phyloP scores from a whole-genome alignment of 2,797 vertebrate species.

The Jordanella pulchra region DNA sequence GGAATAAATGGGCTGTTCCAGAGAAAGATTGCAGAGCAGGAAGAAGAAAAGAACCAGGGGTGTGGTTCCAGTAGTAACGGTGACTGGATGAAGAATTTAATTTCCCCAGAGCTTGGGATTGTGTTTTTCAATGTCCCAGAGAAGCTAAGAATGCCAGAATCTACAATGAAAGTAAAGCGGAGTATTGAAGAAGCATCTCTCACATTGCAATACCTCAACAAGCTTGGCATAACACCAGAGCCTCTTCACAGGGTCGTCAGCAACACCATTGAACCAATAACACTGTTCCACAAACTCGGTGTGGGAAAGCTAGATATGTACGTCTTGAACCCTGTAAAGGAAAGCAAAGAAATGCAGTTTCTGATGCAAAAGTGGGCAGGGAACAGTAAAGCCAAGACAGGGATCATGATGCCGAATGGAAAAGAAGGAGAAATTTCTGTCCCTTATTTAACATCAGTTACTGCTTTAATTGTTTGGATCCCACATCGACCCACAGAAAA shows the following conservation, averaged over 20 bases:
- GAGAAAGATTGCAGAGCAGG: conserved; percentile 95
- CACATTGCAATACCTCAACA: conserved; percentile 92
- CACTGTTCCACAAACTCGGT: conserved; percentile 97
- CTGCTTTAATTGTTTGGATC: conserved; percentile 97
- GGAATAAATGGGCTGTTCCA: conserved; percentile 97
- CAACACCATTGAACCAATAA: conserved; percentile 94
- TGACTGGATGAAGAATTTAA: conserved; percentile 97
- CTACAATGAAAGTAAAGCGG: conserved; percentile 92
- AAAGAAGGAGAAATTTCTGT: conserved; percentile 99
- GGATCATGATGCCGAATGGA: conserved; percentile 90
- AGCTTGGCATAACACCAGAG: conserved; percentile 92
- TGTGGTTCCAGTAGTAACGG: conserved; percentile 87
- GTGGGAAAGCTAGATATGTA: conserved; percentile 98
- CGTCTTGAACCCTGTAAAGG: conserved; percentile 94
- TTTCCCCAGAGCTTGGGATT: conserved; percentile 97
- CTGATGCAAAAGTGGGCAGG: conserved; percentile 99
- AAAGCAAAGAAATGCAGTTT: conserved; percentile 99
- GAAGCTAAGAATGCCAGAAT: conserved; percentile 91
- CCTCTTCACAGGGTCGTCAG: conserved; percentile 92
- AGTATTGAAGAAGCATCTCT: conserved; percentile 97
- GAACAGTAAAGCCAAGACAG: conserved; percentile 98
- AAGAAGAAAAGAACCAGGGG: conserved; percentile 91
- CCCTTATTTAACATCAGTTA: conserved; percentile 96
- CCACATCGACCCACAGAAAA: conserved; percentile 94
- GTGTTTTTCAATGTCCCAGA: conserved; percentile 98